Percentiles rank a stretch among this genome's conserved stretches.
phyloP scores from a whole-genome alignment of 2,797 vertebrate species.

The Apodemus agrarius region DNA sequence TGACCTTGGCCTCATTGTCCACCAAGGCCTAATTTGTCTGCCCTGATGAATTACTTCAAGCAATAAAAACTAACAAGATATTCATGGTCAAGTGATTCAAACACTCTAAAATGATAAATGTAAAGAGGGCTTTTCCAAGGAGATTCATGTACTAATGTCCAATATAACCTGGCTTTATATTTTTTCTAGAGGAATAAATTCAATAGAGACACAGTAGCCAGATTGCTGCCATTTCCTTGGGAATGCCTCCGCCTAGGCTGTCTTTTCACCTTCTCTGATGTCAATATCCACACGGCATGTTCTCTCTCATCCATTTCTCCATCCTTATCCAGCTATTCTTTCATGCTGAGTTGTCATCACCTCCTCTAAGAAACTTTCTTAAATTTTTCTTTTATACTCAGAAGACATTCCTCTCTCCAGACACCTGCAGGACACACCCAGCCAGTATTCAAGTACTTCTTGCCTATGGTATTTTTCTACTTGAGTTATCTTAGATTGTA shows the following conservation, averaged over 20 bases:
- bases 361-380: background rate
- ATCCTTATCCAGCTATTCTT: background rate
- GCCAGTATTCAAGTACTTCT: background rate
- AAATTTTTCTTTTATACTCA: background rate
- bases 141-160: background rate
- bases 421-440: background rate
- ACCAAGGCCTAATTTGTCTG: background rate
- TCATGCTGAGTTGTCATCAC: background rate
- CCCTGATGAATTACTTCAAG: background rate
- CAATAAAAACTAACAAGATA: slow-evolving; percentile 6
- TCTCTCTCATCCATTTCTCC: background rate
- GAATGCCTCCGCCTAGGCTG: background rate
- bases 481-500: background rate
- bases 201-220: background rate
- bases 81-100: background rate
- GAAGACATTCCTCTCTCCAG: background rate
- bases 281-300: background rate
- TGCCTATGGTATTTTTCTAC: background rate
- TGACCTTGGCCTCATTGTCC: background rate
- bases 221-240: background rate
- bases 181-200: background rate
- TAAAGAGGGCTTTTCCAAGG: background rate
- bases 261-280: background rate
- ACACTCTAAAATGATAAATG: background rate
- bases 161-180: background rate